These are phyloP conservation scores for Illadopsis cleaveri DNA, from an alignment of 2,113 vertebrate genomes.

Conservation along the genomic window DNA sequence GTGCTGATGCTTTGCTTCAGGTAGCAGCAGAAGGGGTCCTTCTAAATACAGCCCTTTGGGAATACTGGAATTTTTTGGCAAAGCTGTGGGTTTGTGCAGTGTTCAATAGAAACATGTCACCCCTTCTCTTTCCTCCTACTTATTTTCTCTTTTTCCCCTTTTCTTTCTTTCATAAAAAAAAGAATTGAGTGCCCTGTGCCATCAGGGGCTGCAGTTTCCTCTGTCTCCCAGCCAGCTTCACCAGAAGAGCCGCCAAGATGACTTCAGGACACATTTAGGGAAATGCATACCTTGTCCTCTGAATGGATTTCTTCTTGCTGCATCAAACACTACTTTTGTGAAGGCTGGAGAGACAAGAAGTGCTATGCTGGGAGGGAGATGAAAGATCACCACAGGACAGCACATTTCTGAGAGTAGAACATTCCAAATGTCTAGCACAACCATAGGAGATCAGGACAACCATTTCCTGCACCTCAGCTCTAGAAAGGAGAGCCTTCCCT, in stretches of 20 bases:
- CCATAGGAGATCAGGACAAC: background rate
- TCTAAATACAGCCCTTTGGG: background rate
- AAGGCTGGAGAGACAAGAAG: background rate
- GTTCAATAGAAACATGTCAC: fast-evolving
- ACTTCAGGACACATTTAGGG: background rate
- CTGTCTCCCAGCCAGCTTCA: background rate
- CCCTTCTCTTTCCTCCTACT: background rate
- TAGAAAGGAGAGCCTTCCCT: background rate
- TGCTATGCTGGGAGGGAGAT: background rate
- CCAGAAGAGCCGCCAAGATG: background rate
- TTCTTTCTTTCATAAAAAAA: background rate
- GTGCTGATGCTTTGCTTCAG: background rate
- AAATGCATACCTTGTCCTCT: background rate
- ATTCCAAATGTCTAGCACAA: background rate
- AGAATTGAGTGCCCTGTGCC: background rate
- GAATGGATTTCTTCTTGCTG: background rate
- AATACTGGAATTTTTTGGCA: background rate
- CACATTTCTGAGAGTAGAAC: background rate
- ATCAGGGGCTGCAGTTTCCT: background rate
- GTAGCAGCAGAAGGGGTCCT: background rate
- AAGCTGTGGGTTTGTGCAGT: background rate
- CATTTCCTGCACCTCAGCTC: background rate
- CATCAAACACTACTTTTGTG: background rate
- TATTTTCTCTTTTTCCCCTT: background rate
- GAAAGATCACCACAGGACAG: background rate